Percentiles rank a stretch among this genome's conserved stretches.
These are phyloP conservation scores for Pterocles orientalis DNA, from an alignment of 2,113 vertebrate species.

Conservation along the genomic window DNA sequence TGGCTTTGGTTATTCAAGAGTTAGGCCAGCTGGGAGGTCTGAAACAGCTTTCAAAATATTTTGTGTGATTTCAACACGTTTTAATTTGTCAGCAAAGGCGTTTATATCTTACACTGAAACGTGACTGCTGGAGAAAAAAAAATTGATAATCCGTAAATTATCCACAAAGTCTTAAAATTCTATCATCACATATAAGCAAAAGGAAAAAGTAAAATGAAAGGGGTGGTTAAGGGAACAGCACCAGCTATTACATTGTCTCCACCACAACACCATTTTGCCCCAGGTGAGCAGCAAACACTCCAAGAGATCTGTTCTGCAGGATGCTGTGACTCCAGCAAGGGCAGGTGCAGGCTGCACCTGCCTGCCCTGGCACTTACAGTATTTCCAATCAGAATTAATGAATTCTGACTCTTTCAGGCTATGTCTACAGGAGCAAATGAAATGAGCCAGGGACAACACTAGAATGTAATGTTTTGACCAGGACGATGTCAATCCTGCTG, in stretches of 20 bases:
- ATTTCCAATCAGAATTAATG: not conserved
- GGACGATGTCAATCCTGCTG: not conserved
- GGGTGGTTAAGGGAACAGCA: not conserved
- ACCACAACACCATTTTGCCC: not conserved
- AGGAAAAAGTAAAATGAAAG: not conserved
- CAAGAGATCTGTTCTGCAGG: not conserved
- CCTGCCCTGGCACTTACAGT: not conserved
- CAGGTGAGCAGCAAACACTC: not conserved
- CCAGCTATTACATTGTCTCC: not conserved
- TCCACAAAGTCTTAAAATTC: not conserved
- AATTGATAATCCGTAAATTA: not conserved
- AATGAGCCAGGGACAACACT: not conserved
- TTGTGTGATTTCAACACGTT: not conserved
- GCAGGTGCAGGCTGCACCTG: accelerated
- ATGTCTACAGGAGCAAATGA: not conserved
- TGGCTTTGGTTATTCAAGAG: not conserved
- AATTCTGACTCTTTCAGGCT: not conserved
- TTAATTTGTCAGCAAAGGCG: not conserved
- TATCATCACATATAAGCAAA: not conserved
- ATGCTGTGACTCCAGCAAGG: not conserved
- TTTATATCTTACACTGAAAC: not conserved
- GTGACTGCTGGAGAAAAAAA: not conserved
- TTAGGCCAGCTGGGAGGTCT: not conserved
- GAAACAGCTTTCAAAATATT: not conserved
- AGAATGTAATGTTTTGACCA: not conserved